Evolutionary conservation across 2,797 vertebrate species (phyloP).

Genomic region (Girardinus metallicus): DNA sequence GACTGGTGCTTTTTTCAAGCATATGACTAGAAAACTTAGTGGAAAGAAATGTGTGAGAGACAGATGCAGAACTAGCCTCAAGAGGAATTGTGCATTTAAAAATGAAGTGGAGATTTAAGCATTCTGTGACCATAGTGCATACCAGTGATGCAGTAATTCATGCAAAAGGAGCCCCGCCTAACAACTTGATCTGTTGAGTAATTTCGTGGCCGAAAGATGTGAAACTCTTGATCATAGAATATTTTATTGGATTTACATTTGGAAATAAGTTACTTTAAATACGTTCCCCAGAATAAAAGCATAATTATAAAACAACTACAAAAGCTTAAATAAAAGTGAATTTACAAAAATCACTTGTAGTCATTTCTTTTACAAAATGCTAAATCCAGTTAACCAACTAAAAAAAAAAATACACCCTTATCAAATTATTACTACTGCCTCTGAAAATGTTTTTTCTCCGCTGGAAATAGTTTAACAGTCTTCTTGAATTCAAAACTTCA

Average conservation of each 20-base stretch:
- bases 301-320: slow-evolving; percentile 52
- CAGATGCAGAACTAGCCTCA: background rate
- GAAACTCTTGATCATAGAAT: slow-evolving; percentile 22
- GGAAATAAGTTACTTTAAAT: slow-evolving; percentile 75
- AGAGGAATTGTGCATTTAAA: background rate
- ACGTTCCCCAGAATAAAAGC: slow-evolving; percentile 37
- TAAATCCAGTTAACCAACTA: slow-evolving; percentile 15
- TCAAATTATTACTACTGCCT: background rate
- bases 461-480: slow-evolving; percentile 41
- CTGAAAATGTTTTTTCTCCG: slow-evolving; percentile 8
- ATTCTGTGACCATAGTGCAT: background rate
- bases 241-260: slow-evolving; percentile 53
- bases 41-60: background rate
- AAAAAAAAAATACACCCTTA: slow-evolving; percentile 26
- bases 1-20: background rate
- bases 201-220: background rate
- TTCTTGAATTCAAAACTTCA: slow-evolving; percentile 15
- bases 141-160: background rate
- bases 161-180: background rate
- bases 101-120: background rate
- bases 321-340: slow-evolving; percentile 45
- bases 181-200: background rate
- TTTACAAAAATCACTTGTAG: slow-evolving; percentile 49
- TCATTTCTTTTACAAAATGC: slow-evolving; percentile 24
- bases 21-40: background rate